phyloP scores from a whole-genome alignment of 2,888 invertebrate species.

The Caenorhabditis doughertyi region DNA sequence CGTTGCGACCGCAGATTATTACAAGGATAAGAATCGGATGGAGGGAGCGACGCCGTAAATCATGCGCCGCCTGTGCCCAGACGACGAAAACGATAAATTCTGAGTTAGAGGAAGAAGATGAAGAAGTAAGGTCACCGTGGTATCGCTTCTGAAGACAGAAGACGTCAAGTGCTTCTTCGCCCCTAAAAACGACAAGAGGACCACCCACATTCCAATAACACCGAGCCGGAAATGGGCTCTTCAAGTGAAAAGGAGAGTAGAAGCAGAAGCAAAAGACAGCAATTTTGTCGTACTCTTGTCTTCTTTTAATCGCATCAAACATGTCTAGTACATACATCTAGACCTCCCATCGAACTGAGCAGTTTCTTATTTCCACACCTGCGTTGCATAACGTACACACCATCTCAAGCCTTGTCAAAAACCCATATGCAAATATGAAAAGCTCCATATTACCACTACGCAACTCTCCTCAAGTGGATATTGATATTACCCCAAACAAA shows the following conservation, averaged over 20 bases:
- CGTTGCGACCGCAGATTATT: constrained; percentile 51
- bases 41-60: constrained; percentile 59
- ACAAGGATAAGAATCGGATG: constrained; percentile 61
- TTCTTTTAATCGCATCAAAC: constrained; percentile 55
- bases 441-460: constrained; percentile 41
- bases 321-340: constrained; percentile 55
- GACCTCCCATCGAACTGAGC: constrained; percentile 19
- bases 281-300: constrained; percentile 49
- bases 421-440: constrained; percentile 46
- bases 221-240: constrained; percentile 62
- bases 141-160: constrained; percentile 29
- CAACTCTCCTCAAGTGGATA: constrained; percentile 58
- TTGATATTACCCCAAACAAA: constrained; percentile 59
- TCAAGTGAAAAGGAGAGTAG: constrained; percentile 57
- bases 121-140: constrained; percentile 57
- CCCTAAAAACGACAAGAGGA: constrained; percentile 26
- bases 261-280: constrained; percentile 33
- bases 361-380: constrained; percentile 45
- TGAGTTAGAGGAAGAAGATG: constrained; percentile 46
- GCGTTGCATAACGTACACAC: constrained; percentile 52
- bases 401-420: constrained; percentile 48
- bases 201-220: constrained; percentile 63
- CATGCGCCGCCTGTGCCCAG: constrained; percentile 62
- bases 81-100: constrained; percentile 58
- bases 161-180: constrained; percentile 52